Evolutionary conservation across 2,797 vertebrate genomes (phyloP).

Genomic region (Oryzias dopingdopingensis): DNA sequence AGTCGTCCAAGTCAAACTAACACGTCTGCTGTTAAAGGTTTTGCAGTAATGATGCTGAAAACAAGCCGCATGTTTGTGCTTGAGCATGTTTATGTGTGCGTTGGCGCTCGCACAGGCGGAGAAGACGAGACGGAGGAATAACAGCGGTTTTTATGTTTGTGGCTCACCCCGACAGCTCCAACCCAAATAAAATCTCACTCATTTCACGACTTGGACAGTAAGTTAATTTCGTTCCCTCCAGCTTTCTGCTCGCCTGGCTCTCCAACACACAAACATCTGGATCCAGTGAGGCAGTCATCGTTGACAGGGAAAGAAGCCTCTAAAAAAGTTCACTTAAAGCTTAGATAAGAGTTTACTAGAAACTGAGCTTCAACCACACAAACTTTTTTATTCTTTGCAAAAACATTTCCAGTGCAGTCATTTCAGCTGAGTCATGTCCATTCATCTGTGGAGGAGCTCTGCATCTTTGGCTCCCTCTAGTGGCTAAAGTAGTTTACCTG

Average conservation of each 20-base stretch:
- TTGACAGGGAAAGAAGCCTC: conserved; percentile 45
- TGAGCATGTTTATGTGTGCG: conserved; percentile 3
- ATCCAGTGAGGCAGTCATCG: conserved; percentile 58
- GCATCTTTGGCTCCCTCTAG: conserved; percentile 40
- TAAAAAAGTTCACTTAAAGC: conserved; percentile 10
- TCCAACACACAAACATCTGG: conserved; percentile 66
- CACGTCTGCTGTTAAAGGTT: too few species aligned
- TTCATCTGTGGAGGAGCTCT: not conserved
- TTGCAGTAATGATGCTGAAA: conserved; percentile 3
- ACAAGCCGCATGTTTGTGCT: not conserved
- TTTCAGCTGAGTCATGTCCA: not conserved
- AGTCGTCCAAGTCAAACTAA: conserved; percentile 1
- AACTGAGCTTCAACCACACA: too few species aligned
- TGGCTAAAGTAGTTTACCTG: conserved; percentile 21
- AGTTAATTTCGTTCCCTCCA: conserved; percentile 19
- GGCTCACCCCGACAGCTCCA: conserved; percentile 54
- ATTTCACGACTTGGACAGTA: conserved; percentile 38
- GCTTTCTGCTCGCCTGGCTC: conserved; percentile 10
- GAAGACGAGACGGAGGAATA: conserved; percentile 32
- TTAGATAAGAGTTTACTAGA: too few species aligned
- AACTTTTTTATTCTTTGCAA: not conserved
- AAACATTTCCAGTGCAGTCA: not conserved
- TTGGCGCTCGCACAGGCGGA: conserved; percentile 1
- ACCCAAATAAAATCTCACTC: conserved; percentile 64
- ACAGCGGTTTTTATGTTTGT: conserved; percentile 53